Evolutionary conservation across 1,140 invertebrate genomes (phyloP).

Genomic region (Drosophila jambulina): DNA sequence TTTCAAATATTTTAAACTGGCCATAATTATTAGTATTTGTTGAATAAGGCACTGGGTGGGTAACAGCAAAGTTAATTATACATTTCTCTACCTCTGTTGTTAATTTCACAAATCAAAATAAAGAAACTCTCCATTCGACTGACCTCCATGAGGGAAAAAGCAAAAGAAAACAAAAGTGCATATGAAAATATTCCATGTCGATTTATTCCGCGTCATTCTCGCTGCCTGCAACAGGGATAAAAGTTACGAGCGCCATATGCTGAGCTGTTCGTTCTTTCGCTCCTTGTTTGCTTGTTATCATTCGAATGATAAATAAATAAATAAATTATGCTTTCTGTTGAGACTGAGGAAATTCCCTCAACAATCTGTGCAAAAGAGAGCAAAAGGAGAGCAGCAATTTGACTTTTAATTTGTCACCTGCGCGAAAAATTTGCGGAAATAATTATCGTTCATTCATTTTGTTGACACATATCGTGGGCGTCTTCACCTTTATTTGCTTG

Average conservation of each 20-base stretch:
- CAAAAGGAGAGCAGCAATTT: constrained; percentile 9
- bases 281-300: constrained; percentile 27
- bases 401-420: constrained; percentile 51
- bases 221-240: constrained; percentile 7
- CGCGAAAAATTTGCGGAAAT: constrained; percentile 50
- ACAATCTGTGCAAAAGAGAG: no score
- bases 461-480: constrained; percentile 46
- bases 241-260: constrained; percentile 11
- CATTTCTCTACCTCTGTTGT: not conserved
- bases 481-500: constrained; percentile 45
- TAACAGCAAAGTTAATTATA: not conserved
- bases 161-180: constrained; percentile 7
- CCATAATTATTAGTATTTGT: not conserved
- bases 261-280: not conserved
- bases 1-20: no score
- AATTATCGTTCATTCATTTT: constrained; percentile 47
- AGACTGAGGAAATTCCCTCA: constrained; percentile 20
- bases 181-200: constrained; percentile 8
- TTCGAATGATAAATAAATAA: constrained; percentile 38
- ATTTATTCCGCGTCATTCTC: constrained; percentile 27
- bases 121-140: not conserved
- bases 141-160: not conserved
- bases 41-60: not conserved
- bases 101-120: not conserved
- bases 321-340: constrained; percentile 36